These are phyloP conservation scores for Chymomyza caudatula DNA, from an alignment of 2,888 invertebrate genomes.

Conservation along the genomic window DNA sequence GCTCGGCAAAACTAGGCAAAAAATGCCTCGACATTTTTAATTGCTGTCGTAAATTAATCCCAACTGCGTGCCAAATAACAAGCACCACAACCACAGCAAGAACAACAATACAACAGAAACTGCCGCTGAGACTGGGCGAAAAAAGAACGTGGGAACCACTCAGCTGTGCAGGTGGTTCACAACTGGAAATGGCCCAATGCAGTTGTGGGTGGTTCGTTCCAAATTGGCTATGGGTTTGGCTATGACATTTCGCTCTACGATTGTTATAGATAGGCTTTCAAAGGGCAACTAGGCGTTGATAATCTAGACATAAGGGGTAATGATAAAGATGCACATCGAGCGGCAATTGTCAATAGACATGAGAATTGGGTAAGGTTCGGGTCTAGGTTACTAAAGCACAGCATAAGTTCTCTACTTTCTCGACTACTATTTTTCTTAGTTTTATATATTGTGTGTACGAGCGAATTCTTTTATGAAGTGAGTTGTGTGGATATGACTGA, in stretches of 20 bases:
- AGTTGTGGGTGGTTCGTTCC: slow-evolving; percentile 34
- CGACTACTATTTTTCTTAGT: too few relatives aligned
- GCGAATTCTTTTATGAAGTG: too few relatives aligned
- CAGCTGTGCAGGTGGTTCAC: slow-evolving; percentile 54
- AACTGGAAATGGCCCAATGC: slow-evolving; percentile 30
- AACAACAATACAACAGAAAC: slow-evolving; percentile 31
- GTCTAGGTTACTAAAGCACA: too few relatives aligned
- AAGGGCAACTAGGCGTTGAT: slow-evolving; percentile 9
- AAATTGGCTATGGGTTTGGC: background rate
- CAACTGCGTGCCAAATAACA: slow-evolving; percentile 55
- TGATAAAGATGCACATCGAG: slow-evolving; percentile 7
- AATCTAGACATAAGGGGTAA: slow-evolving; percentile 18
- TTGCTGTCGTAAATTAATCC: slow-evolving; percentile 77
- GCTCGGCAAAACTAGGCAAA: slow-evolving; percentile 11
- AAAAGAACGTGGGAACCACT: slow-evolving; percentile 55
- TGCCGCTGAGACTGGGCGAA: too few relatives aligned
- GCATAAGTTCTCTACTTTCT: too few relatives aligned
- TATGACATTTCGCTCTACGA: background rate
- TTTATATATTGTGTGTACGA: too few relatives aligned
- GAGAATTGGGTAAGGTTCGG: slow-evolving; percentile 48
- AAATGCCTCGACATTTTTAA: slow-evolving; percentile 62
- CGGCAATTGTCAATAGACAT: background rate
- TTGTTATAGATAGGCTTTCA: background rate
- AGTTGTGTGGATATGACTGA: too few relatives aligned
- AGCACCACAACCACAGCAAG: slow-evolving; percentile 24